Evolutionary conservation across 1,140 invertebrate genomes (phyloP).

Genomic region (Littorina saxatilis): DNA sequence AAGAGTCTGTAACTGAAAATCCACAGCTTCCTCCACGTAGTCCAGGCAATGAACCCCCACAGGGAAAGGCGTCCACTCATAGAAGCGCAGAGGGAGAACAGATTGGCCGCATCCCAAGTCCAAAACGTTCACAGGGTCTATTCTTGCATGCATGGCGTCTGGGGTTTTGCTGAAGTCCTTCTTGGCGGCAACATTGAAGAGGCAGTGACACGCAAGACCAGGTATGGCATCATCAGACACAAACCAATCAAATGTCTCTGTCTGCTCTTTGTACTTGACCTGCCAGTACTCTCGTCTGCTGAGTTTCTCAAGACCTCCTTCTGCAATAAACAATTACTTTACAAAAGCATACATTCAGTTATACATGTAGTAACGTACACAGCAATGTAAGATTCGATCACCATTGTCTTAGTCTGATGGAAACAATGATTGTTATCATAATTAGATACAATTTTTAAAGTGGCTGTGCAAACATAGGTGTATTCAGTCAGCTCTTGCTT

Average conservation of each 20-base stretch:
- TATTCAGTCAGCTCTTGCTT: too few species aligned
- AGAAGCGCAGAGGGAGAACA: slow-evolving; percentile 30
- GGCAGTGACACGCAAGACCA: slow-evolving; percentile 15
- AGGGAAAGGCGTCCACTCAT: slow-evolving; percentile 30
- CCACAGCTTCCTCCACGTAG: slow-evolving; percentile 40
- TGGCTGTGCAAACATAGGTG: too few species aligned
- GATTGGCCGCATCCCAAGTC: slow-evolving; percentile 54
- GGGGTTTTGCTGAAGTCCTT: background rate
- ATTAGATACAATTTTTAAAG: background rate
- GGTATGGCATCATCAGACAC: slow-evolving; percentile 32
- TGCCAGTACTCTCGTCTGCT: slow-evolving; percentile 41
- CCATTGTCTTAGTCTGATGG: background rate
- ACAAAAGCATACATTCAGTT: background rate
- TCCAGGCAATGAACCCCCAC: slow-evolving; percentile 45
- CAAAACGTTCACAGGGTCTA: slow-evolving; percentile 34
- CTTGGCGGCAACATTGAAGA: background rate
- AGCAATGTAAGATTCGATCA: background rate
- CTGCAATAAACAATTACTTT: too few species aligned
- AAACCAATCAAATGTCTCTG: slow-evolving; percentile 43
- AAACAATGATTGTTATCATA: background rate
- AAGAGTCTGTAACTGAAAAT: slow-evolving; percentile 34
- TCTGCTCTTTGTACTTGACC: background rate
- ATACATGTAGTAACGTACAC: background rate
- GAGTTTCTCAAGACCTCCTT: background rate
- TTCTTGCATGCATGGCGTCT: background rate